Conservation (phyloP, 2,888 invertebrate species). For the Dynastes grantii region DNA sequence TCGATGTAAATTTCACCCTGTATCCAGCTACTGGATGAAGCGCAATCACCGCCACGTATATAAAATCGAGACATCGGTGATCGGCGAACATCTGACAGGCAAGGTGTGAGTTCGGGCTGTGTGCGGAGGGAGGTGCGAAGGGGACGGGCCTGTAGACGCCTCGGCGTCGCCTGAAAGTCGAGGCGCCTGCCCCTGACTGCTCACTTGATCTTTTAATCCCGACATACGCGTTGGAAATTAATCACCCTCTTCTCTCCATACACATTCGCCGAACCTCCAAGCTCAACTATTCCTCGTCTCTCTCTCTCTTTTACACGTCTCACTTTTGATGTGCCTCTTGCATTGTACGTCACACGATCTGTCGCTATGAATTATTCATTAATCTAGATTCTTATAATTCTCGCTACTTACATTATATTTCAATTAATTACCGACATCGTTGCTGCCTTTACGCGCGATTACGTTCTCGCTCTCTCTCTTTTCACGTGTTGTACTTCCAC, state of each 20-base stretch:
- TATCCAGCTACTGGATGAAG: neutral
- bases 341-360: constrained; percentile 62
- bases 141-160: constrained; percentile 61
- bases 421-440: constrained; percentile 61
- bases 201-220: constrained; percentile 71
- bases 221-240: constrained; percentile 71
- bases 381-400: constrained; percentile 68
- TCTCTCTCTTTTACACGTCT: constrained; percentile 46
- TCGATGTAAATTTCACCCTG: constrained; percentile 24
- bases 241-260: constrained; percentile 65
- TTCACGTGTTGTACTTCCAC: constrained; percentile 27
- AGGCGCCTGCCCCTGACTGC: constrained; percentile 69
- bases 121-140: constrained; percentile 62
- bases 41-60: constrained; percentile 18
- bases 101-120: constrained; percentile 58
- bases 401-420: constrained; percentile 64
- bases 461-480: neutral
- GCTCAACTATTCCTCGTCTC: constrained; percentile 47
- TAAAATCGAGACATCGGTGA: constrained; percentile 52
- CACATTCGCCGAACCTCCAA: constrained; percentile 42
- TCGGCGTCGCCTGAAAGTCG: constrained; percentile 69
- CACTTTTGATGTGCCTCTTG: constrained; percentile 57
- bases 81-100: constrained; percentile 55
- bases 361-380: constrained; percentile 67
- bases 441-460: constrained; percentile 33